Base-by-base conservation (phyloP, 2,113 vertebrate genomes). In the Sialia sialis region DNA sequence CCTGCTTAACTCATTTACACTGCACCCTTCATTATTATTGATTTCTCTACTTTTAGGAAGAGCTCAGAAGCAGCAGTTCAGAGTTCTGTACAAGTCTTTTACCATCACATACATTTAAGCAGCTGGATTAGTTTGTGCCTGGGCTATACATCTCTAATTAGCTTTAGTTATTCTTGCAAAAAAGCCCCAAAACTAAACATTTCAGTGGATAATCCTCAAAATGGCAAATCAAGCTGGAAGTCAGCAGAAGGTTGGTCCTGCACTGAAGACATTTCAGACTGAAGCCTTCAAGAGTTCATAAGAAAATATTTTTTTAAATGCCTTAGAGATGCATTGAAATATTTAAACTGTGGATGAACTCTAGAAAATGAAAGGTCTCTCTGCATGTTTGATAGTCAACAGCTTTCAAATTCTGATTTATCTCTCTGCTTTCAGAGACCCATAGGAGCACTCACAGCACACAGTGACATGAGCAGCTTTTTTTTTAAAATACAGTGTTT, bases 401-500 rank as follows among this genome's bases (percentile, higher is more conserved):
- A 64, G 26, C 36, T 77, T 41, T 43, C 55, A 69, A 38, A n/a
- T 60, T 34, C 29, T 63, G 17, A 39, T 72, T 72, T 68, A 6
- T 44, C 3, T 12, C 22, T 52, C 38, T 66, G 25, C 12, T 89
- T 74, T 36, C 21, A 64, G 58, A 64, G 16, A 62, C 13, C 51
- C 20, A 9, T 2, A 73, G 67, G 38, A 76, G 34, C 43, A 20
- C 11, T 38, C 48, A 14, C 18, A 48, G 10, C 16, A 34, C 27
- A 56, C 0, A 4, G 39, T 16, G 69, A 77, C 26, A 19, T 1
- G 3, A 81, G 29, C 16, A 73, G 22, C 2, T 15, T 15, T 19
- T 18, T 63, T 43, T 62, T 34, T 25, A 2, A 3, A n/a, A 21
- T 60, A 15, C 5, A 39, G 2, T 6, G 6, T 7, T 58, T 54